Evolutionary conservation across 2,797 vertebrate genomes (phyloP).

Genomic region (Oreochromis grahami): DNA sequence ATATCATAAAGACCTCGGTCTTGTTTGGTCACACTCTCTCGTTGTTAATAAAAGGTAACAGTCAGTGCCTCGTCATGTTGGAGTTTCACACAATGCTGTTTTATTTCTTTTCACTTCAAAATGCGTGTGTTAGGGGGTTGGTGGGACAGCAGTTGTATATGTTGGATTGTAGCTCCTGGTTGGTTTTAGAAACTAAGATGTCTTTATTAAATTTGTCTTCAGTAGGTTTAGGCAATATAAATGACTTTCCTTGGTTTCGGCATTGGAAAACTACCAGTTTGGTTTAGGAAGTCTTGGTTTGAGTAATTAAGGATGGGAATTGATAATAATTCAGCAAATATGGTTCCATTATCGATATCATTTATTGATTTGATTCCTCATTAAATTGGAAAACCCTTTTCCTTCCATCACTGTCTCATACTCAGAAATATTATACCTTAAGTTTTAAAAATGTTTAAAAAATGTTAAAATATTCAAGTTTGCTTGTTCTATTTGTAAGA

Average conservation of each 20-base stretch:
- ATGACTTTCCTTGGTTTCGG: background rate
- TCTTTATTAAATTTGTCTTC: background rate
- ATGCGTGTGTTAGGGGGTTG: background rate
- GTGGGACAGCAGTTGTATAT: background rate
- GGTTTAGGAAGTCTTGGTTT: background rate
- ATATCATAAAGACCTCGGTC: background rate
- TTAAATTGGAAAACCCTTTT: background rate
- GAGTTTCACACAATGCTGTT: background rate
- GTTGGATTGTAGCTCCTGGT: background rate
- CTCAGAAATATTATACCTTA: background rate
- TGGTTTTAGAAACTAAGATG: background rate
- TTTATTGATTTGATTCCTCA: background rate
- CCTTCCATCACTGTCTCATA: background rate
- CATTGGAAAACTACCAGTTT: background rate
- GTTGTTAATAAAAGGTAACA: background rate
- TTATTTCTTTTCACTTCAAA: background rate
- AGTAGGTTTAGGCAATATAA: background rate
- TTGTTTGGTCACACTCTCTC: background rate
- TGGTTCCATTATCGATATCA: background rate
- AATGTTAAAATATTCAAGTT: background rate
- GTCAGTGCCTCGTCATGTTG: background rate
- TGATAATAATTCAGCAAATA: background rate
- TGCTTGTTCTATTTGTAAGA: background rate
- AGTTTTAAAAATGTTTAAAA: background rate
- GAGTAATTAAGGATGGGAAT: background rate